Evolutionary conservation across 2,113 vertebrate genomes (phyloP).

Genomic region (Atrichornis clamosus): DNA sequence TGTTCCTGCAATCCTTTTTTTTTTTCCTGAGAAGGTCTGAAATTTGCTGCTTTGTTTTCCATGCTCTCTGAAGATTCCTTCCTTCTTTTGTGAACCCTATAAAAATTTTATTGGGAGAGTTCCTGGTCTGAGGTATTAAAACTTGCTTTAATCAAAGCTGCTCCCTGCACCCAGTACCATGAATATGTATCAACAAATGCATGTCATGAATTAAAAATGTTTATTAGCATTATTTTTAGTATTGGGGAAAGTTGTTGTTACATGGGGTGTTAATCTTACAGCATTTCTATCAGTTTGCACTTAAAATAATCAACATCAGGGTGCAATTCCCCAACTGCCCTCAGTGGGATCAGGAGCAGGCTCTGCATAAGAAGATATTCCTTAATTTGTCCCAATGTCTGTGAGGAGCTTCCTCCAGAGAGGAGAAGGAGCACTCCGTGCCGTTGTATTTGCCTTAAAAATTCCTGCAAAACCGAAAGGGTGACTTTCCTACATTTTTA

Average conservation of each 20-base stretch:
- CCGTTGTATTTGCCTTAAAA: conserved; percentile 71
- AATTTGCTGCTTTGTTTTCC: background rate
- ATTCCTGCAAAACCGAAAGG: background rate
- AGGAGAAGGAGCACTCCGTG: conserved; percentile 71
- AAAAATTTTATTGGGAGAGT: background rate
- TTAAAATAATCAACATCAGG: background rate
- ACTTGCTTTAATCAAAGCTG: background rate
- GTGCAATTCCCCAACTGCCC: background rate
- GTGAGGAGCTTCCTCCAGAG: conserved; percentile 37
- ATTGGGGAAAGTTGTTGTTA: background rate
- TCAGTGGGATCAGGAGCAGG: background rate
- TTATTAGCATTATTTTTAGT: background rate
- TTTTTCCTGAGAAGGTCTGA: background rate
- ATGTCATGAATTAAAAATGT: background rate
- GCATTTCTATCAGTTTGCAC: background rate
- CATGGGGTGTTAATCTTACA: too few species aligned
- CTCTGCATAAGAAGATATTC: background rate
- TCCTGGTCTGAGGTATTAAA: background rate
- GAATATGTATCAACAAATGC: too few species aligned
- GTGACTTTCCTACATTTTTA: background rate
- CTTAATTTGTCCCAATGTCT: conserved; percentile 43
- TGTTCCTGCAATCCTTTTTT: background rate
- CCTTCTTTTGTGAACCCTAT: background rate
- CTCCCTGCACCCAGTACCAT: too few species aligned
- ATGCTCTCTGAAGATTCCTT: background rate